Base-by-base conservation (phyloP, 2,888 invertebrate species). In the Drosophila phalerata region DNA sequence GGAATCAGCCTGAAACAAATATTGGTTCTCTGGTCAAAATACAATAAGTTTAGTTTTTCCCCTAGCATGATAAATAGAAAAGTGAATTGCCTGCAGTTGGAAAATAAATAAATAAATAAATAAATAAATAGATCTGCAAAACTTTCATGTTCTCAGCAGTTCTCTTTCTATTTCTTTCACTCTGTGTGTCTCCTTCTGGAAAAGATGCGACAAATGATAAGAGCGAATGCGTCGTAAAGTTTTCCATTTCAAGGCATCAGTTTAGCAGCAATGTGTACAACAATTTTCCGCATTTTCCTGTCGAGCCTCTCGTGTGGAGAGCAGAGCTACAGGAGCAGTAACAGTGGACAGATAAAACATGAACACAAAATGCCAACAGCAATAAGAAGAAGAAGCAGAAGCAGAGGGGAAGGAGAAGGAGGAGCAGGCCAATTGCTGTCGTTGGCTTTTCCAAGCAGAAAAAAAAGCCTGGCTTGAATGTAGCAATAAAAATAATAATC, bases 151-250 rank as follows among this genome's bases (percentile, higher is more conserved):
- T 70, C 77, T 77, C 38, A 43, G 30, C 42, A 30, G 11, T 42
- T 37, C 34, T 37, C 9, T 48, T 9, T 30, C 43, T 42, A 11
- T 37, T 38, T 15, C 13, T 49, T 32, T 65, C 19, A 25, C 37
- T n/a, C 37, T 38, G 8, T 17, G 8, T 17, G 9, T 30, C 37
- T 19, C 28, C 10, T 40, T n/a, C 51, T 32, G 43, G 8, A 34
- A 53, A 38, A 88, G 89, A 85, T 79, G 85, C 69, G 71, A 73
- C 74, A 79, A 81, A 79, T 88, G 89, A 85, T 85, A 85, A 88
- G 69, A 65, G 58, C 66, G 69, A 65, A 76, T 84, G 84, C 88
- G 87, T 81, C 70, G 73, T 70, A 70, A 81, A 80, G 71, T 87
- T 84, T 83, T 77, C 71, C 86, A 85, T 85, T 85, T 77, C 69